Conservation (phyloP, 2,888 invertebrate species). For the Phytoseiulus persimilis region DNA sequence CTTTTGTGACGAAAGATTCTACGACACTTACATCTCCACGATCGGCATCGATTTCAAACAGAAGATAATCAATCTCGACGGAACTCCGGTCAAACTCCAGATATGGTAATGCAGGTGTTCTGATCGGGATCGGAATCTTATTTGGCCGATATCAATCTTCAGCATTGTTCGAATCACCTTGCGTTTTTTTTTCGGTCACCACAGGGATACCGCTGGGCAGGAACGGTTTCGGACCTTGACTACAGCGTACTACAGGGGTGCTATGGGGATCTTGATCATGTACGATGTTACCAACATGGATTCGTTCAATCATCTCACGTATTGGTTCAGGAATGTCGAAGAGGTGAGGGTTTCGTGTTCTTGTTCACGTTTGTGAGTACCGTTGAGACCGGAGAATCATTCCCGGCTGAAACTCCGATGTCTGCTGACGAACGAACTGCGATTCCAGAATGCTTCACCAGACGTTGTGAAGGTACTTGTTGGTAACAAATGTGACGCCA, state of each 20-base stretch:
- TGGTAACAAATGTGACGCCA: slow-evolving; percentile 71
- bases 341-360: slow-evolving; percentile 57
- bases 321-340: slow-evolving; percentile 82
- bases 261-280: slow-evolving; percentile 78
- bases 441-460: slow-evolving; percentile 68
- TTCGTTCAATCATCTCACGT: slow-evolving; percentile 79
- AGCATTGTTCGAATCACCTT: no score
- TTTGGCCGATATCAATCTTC: no score
- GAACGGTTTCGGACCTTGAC: slow-evolving; percentile 68
- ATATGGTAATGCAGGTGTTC: slow-evolving; percentile 55
- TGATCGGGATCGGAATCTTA: not conserved
- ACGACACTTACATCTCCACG: slow-evolving; percentile 80
- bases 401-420: not conserved
- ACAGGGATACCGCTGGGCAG: slow-evolving; percentile 79
- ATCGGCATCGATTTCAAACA: slow-evolving; percentile 85
- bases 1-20: slow-evolving; percentile 79
- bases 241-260: slow-evolving; percentile 77
- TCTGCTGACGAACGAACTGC: not conserved
- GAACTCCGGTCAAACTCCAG: slow-evolving; percentile 72
- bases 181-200: slow-evolving; percentile 35
- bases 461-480: slow-evolving; percentile 76
- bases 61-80: slow-evolving; percentile 76
- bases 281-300: slow-evolving; percentile 81
- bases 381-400: not conserved
- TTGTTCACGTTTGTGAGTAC: not conserved